Evolutionary conservation across 2,113 vertebrate genomes (phyloP).

Genomic region (Campylomormyrus tamandua): DNA sequence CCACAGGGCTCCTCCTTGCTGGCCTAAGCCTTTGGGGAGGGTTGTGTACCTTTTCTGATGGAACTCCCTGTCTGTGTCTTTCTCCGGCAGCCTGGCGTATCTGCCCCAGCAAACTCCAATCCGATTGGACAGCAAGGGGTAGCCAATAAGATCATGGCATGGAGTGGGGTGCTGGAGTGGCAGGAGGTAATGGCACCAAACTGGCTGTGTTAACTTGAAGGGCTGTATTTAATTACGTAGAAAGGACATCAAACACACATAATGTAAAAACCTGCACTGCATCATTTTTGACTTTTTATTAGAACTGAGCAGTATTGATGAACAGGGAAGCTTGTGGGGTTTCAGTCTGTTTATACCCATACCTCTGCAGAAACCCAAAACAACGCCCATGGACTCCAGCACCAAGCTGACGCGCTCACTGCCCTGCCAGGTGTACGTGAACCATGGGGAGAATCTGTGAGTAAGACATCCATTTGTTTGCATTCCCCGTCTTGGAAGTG

Average conservation of each 20-base stretch:
- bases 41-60: background rate
- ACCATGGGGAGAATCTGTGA: slow-evolving; percentile 87
- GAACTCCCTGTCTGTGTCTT: background rate
- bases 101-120: slow-evolving; percentile 41
- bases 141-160: slow-evolving; percentile 79
- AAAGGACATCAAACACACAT: background rate
- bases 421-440: slow-evolving; percentile 86
- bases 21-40: background rate
- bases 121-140: slow-evolving; percentile 59
- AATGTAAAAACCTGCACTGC: background rate
- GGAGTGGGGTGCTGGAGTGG: slow-evolving; percentile 87
- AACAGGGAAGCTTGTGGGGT: background rate
- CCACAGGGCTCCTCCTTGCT: background rate
- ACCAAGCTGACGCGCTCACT: slow-evolving; percentile 81
- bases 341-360: background rate
- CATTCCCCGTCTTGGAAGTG: background rate
- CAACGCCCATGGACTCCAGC: slow-evolving; percentile 73
- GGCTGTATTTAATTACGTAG: background rate
- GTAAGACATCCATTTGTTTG: slow-evolving; percentile 40
- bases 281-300: background rate
- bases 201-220: background rate
- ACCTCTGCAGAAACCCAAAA: slow-evolving; percentile 74
- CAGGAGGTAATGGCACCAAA: slow-evolving; percentile 69
- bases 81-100: slow-evolving; percentile 38
- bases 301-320: background rate